Base-by-base conservation (phyloP, 1,140 invertebrate species). In the Caenorhabditis inopinata region DNA sequence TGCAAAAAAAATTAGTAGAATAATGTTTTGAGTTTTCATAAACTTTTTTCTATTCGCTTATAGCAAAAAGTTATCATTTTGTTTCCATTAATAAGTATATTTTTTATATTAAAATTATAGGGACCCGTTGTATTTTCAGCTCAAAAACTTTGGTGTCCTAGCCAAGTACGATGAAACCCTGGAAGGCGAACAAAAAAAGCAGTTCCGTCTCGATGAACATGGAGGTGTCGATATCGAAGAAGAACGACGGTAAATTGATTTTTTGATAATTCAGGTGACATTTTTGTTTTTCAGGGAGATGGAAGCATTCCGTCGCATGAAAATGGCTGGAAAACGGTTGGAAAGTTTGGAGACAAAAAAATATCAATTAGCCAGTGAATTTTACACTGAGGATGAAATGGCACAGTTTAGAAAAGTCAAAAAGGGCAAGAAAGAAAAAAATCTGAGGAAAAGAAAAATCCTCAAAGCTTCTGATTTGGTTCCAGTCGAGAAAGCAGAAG, bases 81-180 rank as follows among this genome's bases (percentile, higher is more conserved):
- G n/a, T n/a, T n/a, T n/a, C n/a, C n/a, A n/a, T n/a, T n/a, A n/a
- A n/a, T n/a, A n/a, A n/a, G n/a, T n/a, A n/a, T n/a, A n/a, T n/a
- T n/a, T n/a, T n/a, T n/a, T n/a, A n/a, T n/a, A n/a, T n/a, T n/a
- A n/a, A n/a, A n/a, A n/a, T n/a, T n/a, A n/a, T n/a, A n/a, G n/a
- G n/a, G n/a, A n/a, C n/a, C n/a, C n/a, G n/a, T n/a, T n/a, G n/a
- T n/a, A n/a, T n/a, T n/a, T n/a, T n/a, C n/a, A n/a, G n/a, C 18
- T 80, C 68, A 90, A 89, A 78, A 85, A 92, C 88, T 91, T 93
- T 90, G 87, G 91, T 86, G 87, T 96, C 21, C 91, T 99, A 7
- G 90, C 92, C 79, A 97, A 99, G 90, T 99, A 99, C 89, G 95
- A 98, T 89, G 96, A 97, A 87, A 95, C 97, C 89, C 93, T 98